Evolutionary conservation across 2,888 invertebrate species (phyloP).

Genomic region (Rugalucina vietnamica): DNA sequence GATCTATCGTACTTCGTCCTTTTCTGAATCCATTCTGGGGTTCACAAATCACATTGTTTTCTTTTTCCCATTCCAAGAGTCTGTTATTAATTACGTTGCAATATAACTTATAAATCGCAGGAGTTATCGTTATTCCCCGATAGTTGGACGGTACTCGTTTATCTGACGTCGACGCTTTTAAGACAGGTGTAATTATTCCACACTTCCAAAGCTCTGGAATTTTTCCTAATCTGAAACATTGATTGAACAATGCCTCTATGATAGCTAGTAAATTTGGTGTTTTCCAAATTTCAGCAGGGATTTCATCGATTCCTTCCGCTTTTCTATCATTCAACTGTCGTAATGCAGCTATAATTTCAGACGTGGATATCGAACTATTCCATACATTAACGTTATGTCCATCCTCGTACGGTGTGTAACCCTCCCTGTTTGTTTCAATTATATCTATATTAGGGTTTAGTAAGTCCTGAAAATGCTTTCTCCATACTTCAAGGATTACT

Average conservation of each 20-base stretch:
- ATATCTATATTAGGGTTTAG: not conserved
- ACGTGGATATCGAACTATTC: not conserved
- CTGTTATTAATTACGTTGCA: too few species aligned
- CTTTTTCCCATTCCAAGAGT: too few species aligned
- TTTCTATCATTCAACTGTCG: slow-evolving; percentile 3
- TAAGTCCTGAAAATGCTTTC: not conserved
- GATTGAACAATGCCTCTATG: not conserved
- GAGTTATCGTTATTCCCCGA: too few species aligned
- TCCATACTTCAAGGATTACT: too few species aligned
- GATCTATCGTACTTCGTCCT: too few species aligned
- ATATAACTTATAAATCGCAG: too few species aligned
- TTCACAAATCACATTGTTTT: too few species aligned
- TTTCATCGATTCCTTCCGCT: not conserved
- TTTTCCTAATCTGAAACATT: not conserved
- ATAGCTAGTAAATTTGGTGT: not conserved
- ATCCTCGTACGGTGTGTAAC: too few species aligned
- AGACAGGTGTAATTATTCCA: not conserved
- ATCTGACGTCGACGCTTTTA: not conserved
- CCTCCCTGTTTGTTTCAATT: not conserved
- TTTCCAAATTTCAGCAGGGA: not conserved
- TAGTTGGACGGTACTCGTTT: not conserved
- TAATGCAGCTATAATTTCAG: not conserved
- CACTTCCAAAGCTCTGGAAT: not conserved
- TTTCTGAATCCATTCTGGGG: too few species aligned
- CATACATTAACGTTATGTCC: too few species aligned